These are phyloP conservation scores for Gallinago nigripennis DNA, from an alignment of 2,797 vertebrate genomes.

Conservation along the genomic window DNA sequence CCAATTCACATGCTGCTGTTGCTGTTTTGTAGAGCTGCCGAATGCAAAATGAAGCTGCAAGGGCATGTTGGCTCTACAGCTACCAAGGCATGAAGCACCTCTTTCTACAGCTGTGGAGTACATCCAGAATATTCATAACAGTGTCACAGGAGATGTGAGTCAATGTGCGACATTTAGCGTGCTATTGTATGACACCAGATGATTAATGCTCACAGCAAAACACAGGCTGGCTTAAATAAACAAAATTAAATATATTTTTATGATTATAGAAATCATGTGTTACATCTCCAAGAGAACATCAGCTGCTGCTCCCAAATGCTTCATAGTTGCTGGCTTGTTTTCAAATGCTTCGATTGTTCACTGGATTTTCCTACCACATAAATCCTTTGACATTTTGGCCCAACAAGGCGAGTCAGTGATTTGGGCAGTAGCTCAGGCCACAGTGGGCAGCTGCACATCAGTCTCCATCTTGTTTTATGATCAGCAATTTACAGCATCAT, in stretches of 20 bases:
- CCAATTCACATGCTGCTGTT: constrained; percentile 17
- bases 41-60: constrained; percentile 48
- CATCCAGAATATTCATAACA: constrained; percentile 13
- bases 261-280: constrained; percentile 7
- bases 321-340: not conserved
- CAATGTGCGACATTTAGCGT: constrained; percentile 5
- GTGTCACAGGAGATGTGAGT: not conserved
- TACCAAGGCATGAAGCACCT: constrained; percentile 43
- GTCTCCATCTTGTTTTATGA: not conserved
- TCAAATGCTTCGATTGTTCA: not conserved
- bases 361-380: not conserved
- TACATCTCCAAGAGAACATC: not conserved
- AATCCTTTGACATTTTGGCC: not conserved
- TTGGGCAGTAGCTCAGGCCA: not conserved
- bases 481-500: not conserved
- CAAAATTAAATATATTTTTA: constrained; percentile 25
- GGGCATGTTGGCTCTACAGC: not conserved
- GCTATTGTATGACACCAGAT: not conserved
- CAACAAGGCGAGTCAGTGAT: not conserved
- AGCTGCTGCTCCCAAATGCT: constrained; percentile 22
- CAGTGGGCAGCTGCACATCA: not conserved
- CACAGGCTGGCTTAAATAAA: constrained; percentile 26
- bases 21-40: constrained; percentile 17
- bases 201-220: constrained; percentile 48
- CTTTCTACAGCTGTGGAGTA: constrained; percentile 13